Evolutionary conservation across 1,140 invertebrate genomes (phyloP).

Genomic region (Drosophila chauvacae): DNA sequence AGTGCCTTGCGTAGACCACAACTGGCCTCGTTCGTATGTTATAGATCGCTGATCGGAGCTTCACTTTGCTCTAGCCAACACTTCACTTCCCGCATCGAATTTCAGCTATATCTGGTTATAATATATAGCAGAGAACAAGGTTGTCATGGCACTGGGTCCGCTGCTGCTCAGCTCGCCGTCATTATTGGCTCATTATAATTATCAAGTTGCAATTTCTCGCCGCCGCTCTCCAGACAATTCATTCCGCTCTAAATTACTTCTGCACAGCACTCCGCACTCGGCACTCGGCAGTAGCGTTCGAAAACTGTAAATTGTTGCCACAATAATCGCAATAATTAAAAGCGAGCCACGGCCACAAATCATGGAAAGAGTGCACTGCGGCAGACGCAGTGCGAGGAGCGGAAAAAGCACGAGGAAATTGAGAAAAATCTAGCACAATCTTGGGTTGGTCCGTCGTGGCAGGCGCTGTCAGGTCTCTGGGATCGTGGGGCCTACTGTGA

Average conservation of each 20-base stretch:
- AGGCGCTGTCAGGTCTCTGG: constrained; percentile 6
- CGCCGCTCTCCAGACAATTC: constrained; percentile 54
- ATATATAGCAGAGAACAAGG: constrained; percentile 45
- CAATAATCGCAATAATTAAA: constrained; percentile 81
- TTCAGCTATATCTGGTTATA: constrained; percentile 33
- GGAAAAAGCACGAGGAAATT: constrained; percentile 49
- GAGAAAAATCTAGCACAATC: constrained; percentile 67
- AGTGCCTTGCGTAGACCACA: not conserved
- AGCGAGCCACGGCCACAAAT: constrained; percentile 68
- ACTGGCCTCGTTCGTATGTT: constrained; percentile 24
- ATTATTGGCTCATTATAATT: constrained; percentile 75
- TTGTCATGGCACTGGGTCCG: constrained; percentile 45
- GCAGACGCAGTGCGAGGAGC: constrained; percentile 3
- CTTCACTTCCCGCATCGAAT: constrained; percentile 35
- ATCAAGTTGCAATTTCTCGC: constrained; percentile 56
- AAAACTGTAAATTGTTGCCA: constrained; percentile 77
- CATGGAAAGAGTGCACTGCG: constrained; percentile 30
- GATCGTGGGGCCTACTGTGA: constrained; percentile 38
- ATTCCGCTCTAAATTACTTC: constrained; percentile 71
- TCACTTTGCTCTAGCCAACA: constrained; percentile 6
- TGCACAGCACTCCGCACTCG: constrained; percentile 10
- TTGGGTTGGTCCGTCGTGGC: constrained; percentile 25
- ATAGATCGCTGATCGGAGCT: constrained; percentile 21
- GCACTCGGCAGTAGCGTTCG: constrained; percentile 42
- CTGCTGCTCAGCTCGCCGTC: constrained; percentile 32